These are phyloP conservation scores for Drosophila santomea DNA, from an alignment of 1,140 invertebrate species.

Conservation along the genomic window DNA sequence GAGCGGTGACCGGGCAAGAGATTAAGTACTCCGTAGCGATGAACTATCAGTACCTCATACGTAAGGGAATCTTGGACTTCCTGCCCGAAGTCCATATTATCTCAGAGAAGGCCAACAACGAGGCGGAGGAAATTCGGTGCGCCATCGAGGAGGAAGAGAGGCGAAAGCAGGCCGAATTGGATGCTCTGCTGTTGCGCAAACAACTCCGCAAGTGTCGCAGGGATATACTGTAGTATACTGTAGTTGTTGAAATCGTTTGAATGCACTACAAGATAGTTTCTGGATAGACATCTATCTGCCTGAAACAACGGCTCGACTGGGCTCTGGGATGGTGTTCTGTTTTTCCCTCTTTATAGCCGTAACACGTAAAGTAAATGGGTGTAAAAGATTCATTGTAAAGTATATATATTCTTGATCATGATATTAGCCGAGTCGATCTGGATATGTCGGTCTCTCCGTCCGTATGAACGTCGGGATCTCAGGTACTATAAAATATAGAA, in stretches of 20 bases:
- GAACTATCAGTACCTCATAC: slow-evolving; percentile 73
- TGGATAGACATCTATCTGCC: too few species aligned
- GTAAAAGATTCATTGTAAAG: background rate
- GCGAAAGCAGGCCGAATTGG: slow-evolving; percentile 59
- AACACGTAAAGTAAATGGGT: background rate
- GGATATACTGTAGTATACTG: slow-evolving; percentile 60
- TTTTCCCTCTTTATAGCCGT: background rate
- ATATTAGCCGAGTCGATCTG: too few species aligned
- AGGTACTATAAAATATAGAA: too few species aligned
- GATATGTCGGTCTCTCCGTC: too few species aligned
- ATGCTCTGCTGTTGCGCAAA: slow-evolving; percentile 67
- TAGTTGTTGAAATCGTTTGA: background rate
- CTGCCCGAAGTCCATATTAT: slow-evolving; percentile 66
- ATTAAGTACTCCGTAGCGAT: slow-evolving; percentile 68
- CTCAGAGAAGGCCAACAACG: slow-evolving; percentile 63
- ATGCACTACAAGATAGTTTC: too few species aligned
- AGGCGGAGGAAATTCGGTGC: slow-evolving; percentile 62
- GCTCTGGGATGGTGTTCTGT: background rate
- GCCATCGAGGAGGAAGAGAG: slow-evolving; percentile 72
- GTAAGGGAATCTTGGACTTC: slow-evolving; percentile 71
- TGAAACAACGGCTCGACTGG: too few species aligned
- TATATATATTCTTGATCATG: background rate
- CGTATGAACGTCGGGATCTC: too few species aligned
- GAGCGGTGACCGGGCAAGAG: slow-evolving; percentile 51
- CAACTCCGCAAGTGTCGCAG: slow-evolving; percentile 76